A percentile compares a stretch with the other conserved stretches of the same genome.
These are phyloP conservation scores for Tethea ocularis DNA, from an alignment of 2,888 invertebrate genomes.

Conservation along the genomic window DNA sequence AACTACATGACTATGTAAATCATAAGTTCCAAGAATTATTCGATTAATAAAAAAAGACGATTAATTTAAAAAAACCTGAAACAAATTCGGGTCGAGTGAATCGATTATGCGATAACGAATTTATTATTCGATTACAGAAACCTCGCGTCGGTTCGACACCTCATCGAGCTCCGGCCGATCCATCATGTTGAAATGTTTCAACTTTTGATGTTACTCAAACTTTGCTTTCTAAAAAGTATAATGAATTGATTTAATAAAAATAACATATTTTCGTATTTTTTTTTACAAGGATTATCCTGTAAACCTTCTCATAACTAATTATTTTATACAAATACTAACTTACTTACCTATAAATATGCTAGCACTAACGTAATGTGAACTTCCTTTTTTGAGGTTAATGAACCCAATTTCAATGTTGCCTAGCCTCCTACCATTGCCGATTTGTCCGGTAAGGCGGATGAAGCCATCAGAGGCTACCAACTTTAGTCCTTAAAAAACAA, in stretches of 20 bases:
- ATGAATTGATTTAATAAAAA: neutral
- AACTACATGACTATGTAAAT: neutral
- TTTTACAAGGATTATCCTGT: too few species aligned
- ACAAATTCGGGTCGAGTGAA: slow-evolving; percentile 54
- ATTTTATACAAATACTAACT: too few species aligned
- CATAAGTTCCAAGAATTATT: slow-evolving; percentile 1
- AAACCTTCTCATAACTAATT: too few species aligned
- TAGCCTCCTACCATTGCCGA: too few species aligned
- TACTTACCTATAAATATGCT: too few species aligned
- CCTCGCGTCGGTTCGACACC: slow-evolving; percentile 65
- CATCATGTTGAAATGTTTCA: slow-evolving; percentile 55
- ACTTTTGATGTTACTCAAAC: slow-evolving; percentile 54
- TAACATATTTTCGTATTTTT: neutral
- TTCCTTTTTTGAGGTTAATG: too few species aligned
- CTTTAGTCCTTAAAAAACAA: too few species aligned
- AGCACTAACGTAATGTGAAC: too few species aligned
- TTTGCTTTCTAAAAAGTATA: slow-evolving; percentile 23
- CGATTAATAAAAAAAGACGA: slow-evolving; percentile 31
- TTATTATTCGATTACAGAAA: slow-evolving; percentile 67
- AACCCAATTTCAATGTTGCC: too few species aligned
- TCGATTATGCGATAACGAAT: slow-evolving; percentile 66
- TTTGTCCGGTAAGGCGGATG: too few species aligned
- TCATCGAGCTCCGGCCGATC: slow-evolving; percentile 56
- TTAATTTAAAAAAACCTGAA: slow-evolving; percentile 55
- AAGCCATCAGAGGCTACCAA: too few species aligned